Base-by-base conservation (phyloP, 2,888 invertebrate species). In the Helleia helle region DNA sequence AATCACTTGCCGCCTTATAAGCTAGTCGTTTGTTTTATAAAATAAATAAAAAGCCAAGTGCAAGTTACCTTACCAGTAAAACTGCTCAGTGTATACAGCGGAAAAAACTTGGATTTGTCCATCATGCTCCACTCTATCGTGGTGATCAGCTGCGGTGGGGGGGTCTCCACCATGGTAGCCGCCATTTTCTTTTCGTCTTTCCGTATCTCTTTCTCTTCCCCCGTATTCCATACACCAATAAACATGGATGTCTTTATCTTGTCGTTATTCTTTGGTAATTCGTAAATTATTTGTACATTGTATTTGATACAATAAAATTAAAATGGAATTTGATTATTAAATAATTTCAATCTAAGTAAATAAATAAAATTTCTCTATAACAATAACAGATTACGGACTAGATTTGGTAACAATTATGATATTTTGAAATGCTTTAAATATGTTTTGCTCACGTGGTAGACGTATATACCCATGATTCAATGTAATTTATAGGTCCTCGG, bases 81-180 rank as follows among this genome's bases (percentile, higher is more conserved):
- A 34, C 94, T 93, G 62, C 96, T 97, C 8, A 95, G 76, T 84
- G 97, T 93, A 42, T 96, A 96, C 42, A 98, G 77, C 0, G 97
- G 97, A 64, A 95, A 95, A 69, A 97, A 99, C 66, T 96, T 96
- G 34, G 87, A 88, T 62, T 96, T 97, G 72, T 99, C 94, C 96
- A 99, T 94, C 98, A 99, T 99, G 52, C 96, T 90, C 94, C 97
- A 95, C 76, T 99, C 98, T 48, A 99, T 96, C 4, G 93, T 96
- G 15, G 90, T 91, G 47, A 94, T 92, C 40, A 90, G 87, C 54
- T 87, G 81, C 0, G 86, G 83, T 0, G 83, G 83, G 3, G 89
- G 87, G 8, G 83, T 76, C 54, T 89, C 89, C 15, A 88, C 87
- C 67, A 88, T 81, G 0, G 73, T 72, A 0, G 79, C 72, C 0